Evolutionary conservation across 2,888 invertebrate genomes (phyloP), one percentile per base, ranked within the genome.

Genomic region (Disparrhopalites patrizii): DNA sequence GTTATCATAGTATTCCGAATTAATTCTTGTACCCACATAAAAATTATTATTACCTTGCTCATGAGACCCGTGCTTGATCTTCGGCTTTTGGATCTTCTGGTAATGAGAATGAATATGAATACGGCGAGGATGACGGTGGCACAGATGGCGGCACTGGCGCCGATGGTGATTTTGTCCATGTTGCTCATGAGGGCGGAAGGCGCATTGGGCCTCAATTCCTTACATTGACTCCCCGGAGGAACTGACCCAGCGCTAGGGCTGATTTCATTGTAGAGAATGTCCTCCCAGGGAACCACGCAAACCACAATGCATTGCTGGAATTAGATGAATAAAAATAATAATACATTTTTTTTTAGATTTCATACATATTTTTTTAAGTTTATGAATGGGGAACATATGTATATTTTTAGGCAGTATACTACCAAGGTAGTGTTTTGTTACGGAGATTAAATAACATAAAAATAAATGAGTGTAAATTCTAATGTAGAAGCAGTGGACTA

Each of bases 151-250:
- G 93, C 93, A 77, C 92, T 91, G 3, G 93, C 93, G 27, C 91
- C 93, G 77, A 94, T 94, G 61, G 94, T 93, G 77, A 94, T 92
- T 80, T 93, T 93, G 81, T 94, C 94, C 90, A 93, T 92, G 81
- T 92, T 91, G 67, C 73, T 76, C 68, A 77, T 76, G 64, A 91
- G 89, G 61, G 90, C 87, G 54, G 89, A 87, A 20, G 90, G 87
- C 55, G 88, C 85, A 55, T 89, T 89, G 2, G 92, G 93, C 70
- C 93, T 86, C 65, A 93, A 90, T 81, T 94, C 94, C 62, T 91
- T 86, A 77, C 94, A 94, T 63, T 75, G 73, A 64, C 74, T 74
- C 58, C 75, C 80, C 91, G 93, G 68, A 84, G 84, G 81, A 88
- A 90, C 56, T 91, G 92, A 69, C 92, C 91, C 72, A 86, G 88